Percentiles rank a stretch among this genome's conserved stretches.
Conservation (phyloP, 1,140 invertebrate genomes). For the Monochamus saltuarius region DNA sequence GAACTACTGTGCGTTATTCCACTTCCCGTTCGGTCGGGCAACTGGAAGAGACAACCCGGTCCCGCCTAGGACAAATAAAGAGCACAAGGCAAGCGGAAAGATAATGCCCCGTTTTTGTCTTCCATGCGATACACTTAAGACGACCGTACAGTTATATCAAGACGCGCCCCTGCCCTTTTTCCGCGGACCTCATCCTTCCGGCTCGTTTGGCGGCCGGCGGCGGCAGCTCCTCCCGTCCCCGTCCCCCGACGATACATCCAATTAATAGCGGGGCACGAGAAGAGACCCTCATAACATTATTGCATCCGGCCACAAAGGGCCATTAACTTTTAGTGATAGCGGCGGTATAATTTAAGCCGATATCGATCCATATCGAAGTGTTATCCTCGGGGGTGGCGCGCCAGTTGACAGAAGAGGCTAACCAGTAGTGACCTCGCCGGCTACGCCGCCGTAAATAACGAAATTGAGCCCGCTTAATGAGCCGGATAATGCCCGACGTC, state of each 20-base stretch:
- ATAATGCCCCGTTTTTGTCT: too few relatives aligned
- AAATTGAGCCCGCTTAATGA: conserved; percentile 29
- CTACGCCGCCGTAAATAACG: conserved; percentile 28
- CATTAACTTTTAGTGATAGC: conserved; percentile 35
- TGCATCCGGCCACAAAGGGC: conserved; percentile 33
- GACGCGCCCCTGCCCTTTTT: too few relatives aligned
- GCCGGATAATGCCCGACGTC: conserved; percentile 24
- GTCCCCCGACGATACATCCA: conserved; percentile 22
- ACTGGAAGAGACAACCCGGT: too few relatives aligned
- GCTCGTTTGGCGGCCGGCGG: too few relatives aligned
- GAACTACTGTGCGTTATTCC: too few relatives aligned
- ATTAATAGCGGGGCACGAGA: conserved; percentile 28
- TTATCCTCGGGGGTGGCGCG: conserved; percentile 24
- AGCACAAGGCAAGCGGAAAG: too few relatives aligned
- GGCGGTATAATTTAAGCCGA: conserved; percentile 29
- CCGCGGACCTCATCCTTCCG: too few relatives aligned
- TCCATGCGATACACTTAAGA: too few relatives aligned
- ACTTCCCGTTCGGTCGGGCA: too few relatives aligned
- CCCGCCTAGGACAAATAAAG: too few relatives aligned
- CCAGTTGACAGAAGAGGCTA: conserved; percentile 29
- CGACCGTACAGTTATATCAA: too few relatives aligned
- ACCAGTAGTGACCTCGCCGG: conserved; percentile 25
- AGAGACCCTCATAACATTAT: conserved; percentile 29
- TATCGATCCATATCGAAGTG: conserved; percentile 31
- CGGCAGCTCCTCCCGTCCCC: neutral